Evolutionary conservation across 2,113 vertebrate genomes (phyloP), one percentile per base, ranked within the genome.

Genomic region (Ahaetulla prasina): DNA sequence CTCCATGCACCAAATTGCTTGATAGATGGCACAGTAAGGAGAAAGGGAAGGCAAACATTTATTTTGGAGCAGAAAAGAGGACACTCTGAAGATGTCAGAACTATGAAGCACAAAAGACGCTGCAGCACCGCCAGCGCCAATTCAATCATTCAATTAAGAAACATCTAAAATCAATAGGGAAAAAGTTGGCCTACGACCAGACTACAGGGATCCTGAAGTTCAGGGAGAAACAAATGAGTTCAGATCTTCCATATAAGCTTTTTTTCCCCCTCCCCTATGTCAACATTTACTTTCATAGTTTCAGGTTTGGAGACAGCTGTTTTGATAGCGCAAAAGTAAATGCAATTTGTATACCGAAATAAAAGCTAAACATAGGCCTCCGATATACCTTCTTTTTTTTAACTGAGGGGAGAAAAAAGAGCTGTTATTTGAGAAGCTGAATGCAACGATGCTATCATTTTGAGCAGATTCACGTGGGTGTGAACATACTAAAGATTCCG

Each of bases 381-480:
- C 91, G 80, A 91, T 63, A 94, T 3, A 8, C 8, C 22, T 50
- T 80, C 16, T 52, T 39, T 87, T 87, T 86, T 47, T 25, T 14
- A 47, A 20, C 52, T 43, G 22, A 7, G 11, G 50, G 92, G 45
- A 93, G 3, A 94, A 57, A 47, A 93, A 16, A 88, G 89, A 85
- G 88, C 93, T 96, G 95, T 95, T 95, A 94, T 93, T 10, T 93
- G 45, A 89, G 74, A 92, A 95, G 94, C 93, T 94, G 94, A 90
- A 94, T n/a, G 92, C 92, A 96, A 94, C 25, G 91, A 95, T 94
- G 93, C 94, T 11, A 94, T 92, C 94, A 93, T 95, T 95, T 94
- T 92, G 94, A 97, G 94, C 4, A 91, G 94, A 94, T 94, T 94
- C 93, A 7, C 93, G 95, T 95, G 96, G 94, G 95, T 86, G 95